Conservation (phyloP, 2,113 vertebrate genomes). For the Marmota monax region DNA sequence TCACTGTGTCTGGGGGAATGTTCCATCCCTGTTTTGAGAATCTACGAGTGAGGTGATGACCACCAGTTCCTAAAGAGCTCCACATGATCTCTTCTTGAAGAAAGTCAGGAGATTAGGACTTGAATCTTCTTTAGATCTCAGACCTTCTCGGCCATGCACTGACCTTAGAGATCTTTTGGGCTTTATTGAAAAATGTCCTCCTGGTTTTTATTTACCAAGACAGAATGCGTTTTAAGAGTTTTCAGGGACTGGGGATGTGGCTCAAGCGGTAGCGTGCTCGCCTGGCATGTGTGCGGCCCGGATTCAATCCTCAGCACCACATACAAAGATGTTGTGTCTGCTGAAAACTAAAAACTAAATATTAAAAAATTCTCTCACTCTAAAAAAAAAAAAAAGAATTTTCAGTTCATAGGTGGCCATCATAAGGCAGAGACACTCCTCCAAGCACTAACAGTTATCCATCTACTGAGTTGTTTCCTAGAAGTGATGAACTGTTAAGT, state of each 20-base stretch:
- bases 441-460: not conserved
- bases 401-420: not conserved
- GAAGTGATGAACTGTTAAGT: slow-evolving; percentile 23
- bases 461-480: not conserved
- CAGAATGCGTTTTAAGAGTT: slow-evolving; percentile 37
- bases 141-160: not conserved
- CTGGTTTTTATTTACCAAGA: slow-evolving; percentile 37
- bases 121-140: not conserved
- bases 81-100: not conserved
- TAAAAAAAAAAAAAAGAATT: not conserved
- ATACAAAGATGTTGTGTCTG: too few species aligned
- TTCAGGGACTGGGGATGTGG: not conserved
- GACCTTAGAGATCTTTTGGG: not conserved
- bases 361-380: too few species aligned
- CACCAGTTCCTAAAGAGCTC: not conserved
- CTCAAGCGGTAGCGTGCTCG: too few species aligned
- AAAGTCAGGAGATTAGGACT: not conserved
- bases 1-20: not conserved
- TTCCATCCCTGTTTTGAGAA: not conserved
- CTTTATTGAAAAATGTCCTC: slow-evolving; percentile 33
- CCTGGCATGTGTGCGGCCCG: too few species aligned
- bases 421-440: not conserved
- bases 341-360: too few species aligned
- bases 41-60: not conserved
- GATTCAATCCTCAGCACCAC: too few species aligned